Evolutionary conservation across 2,113 vertebrate genomes (phyloP).

Genomic region (Pitta sordida): DNA sequence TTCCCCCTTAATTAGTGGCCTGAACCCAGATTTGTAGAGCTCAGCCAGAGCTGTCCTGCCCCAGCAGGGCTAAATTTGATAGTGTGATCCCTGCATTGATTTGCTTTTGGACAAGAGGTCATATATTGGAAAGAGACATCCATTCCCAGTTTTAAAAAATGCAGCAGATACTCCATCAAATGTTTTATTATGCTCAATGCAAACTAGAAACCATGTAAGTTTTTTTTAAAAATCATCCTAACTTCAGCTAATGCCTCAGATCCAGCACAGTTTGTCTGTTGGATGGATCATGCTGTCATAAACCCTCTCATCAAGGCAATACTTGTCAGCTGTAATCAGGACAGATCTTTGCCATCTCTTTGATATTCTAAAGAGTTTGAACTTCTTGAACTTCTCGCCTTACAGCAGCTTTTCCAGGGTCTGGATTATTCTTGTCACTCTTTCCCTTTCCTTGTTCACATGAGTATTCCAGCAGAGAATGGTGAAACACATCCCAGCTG

Average conservation of each 20-base stretch:
- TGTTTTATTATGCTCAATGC: neutral
- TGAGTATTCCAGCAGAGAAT: neutral
- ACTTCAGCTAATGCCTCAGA: neutral
- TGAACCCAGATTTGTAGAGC: neutral
- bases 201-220: neutral
- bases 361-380: neutral
- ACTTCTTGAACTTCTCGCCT: neutral
- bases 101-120: slow-evolving; percentile 9
- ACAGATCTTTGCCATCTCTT: slow-evolving; percentile 6
- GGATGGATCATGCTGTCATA: slow-evolving; percentile 28
- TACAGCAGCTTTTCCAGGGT: neutral
- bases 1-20: neutral
- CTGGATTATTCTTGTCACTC: neutral
- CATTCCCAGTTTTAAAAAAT: slow-evolving; percentile 33
- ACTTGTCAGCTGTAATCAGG: slow-evolving; percentile 2
- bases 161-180: slow-evolving; percentile 22
- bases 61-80: neutral
- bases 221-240: slow-evolving; percentile 1
- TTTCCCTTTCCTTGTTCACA: neutral
- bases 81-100: neutral
- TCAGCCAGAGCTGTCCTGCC: neutral
- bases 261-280: neutral
- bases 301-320: slow-evolving; percentile 19
- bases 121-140: slow-evolving; percentile 56
- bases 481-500: neutral